A percentile compares a stretch with the other conserved stretches of the same genome.
These are phyloP conservation scores for Etheostoma spectabile DNA, from an alignment of 2,113 vertebrate species.

Conservation along the genomic window DNA sequence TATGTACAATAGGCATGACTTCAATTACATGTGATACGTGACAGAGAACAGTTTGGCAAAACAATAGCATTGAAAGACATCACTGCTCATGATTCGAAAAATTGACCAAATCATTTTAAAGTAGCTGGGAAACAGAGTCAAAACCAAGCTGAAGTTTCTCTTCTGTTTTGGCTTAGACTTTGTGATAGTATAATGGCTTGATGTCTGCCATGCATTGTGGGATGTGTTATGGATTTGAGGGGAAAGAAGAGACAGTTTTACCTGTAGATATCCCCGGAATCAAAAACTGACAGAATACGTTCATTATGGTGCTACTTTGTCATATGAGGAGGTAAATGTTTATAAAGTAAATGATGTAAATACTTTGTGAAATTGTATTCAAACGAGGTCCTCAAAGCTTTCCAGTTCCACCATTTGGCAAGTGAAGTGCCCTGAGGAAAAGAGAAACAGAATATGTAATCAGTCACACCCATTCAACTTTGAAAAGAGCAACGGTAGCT, in stretches of 20 bases:
- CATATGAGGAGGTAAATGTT: background rate
- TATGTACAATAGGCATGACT: background rate
- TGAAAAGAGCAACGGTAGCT: background rate
- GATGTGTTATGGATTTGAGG: background rate
- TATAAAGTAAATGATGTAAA: background rate
- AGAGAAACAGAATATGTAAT: slow-evolving; percentile 6
- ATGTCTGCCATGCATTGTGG: background rate
- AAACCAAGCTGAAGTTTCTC: background rate
- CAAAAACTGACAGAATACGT: slow-evolving; percentile 2
- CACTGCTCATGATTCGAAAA: background rate
- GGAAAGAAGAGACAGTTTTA: background rate
- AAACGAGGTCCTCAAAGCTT: slow-evolving; percentile 7
- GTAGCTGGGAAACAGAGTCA: background rate
- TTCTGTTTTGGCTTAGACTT: slow-evolving; percentile 15
- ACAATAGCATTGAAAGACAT: background rate
- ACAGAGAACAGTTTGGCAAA: background rate
- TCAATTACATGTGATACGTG: background rate
- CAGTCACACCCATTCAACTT: background rate
- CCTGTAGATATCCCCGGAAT: background rate
- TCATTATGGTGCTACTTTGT: background rate
- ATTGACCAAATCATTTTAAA: background rate
- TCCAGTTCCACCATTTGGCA: background rate
- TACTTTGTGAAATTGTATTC: background rate
- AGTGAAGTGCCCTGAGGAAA: slow-evolving; percentile 8
- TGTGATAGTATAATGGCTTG: background rate